These are phyloP conservation scores for Synergus japonicus DNA, from an alignment of 2,888 invertebrate genomes.

Conservation along the genomic window DNA sequence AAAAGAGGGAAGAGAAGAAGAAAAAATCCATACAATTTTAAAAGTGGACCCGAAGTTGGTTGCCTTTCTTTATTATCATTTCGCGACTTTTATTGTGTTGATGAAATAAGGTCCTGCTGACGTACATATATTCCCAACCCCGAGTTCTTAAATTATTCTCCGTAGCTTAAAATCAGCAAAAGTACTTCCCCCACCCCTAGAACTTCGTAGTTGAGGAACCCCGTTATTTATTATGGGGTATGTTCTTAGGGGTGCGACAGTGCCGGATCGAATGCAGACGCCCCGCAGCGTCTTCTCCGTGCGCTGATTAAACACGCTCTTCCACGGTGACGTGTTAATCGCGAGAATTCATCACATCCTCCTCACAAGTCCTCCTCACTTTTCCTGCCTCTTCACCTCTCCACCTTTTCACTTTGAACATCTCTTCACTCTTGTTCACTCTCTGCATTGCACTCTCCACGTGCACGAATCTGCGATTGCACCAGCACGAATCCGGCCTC, in stretches of 20 bases:
- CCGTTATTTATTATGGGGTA: constrained; percentile 68
- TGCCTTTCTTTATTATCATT: constrained; percentile 46
- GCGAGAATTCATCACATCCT: constrained; percentile 70
- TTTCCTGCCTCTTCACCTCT: constrained; percentile 49
- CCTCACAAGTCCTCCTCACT: constrained; percentile 52
- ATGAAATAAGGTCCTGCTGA: constrained; percentile 46
- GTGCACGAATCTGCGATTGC: constrained; percentile 27
- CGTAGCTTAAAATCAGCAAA: no score
- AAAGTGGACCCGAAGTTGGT: neutral
- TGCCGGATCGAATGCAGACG: constrained; percentile 66
- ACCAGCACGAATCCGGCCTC: constrained; percentile 24
- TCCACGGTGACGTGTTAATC: constrained; percentile 73
- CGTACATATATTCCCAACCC: constrained; percentile 24
- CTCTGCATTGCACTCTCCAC: constrained; percentile 48
- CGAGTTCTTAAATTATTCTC: no score
- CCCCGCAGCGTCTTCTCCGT: constrained; percentile 71
- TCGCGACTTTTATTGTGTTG: constrained; percentile 46
- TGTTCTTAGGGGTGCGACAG: constrained; percentile 52
- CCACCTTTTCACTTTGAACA: constrained; percentile 39
- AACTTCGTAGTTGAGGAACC: constrained; percentile 59
- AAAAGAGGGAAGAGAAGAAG: constrained; percentile 4
- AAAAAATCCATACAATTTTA: constrained; percentile 42
- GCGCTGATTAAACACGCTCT: constrained; percentile 73
- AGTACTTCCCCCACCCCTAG: constrained; percentile 41
- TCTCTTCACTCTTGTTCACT: no score